These are phyloP conservation scores for Orchesella flavescens DNA, from an alignment of 2,888 invertebrate genomes.

Conservation along the genomic window DNA sequence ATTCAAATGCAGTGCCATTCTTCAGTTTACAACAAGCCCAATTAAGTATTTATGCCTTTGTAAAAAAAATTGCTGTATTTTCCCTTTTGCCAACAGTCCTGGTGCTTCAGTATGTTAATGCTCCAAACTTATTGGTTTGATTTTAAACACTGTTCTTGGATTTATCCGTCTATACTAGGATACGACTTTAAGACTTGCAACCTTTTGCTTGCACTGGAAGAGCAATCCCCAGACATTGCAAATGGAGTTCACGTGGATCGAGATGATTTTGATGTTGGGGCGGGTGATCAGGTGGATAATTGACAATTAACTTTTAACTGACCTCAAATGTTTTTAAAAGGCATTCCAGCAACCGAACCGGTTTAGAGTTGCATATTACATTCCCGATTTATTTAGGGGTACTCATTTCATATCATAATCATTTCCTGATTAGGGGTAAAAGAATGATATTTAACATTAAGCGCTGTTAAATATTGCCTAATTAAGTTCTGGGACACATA, in stretches of 20 bases:
- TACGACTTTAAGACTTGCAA: slow-evolving; percentile 99
- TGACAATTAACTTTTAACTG: slow-evolving; percentile 3
- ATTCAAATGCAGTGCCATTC: too few species aligned
- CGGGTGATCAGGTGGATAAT: slow-evolving; percentile 91
- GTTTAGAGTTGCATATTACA: neutral
- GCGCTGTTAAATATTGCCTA: neutral
- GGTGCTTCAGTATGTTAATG: slow-evolving; percentile 18
- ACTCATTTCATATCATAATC: neutral
- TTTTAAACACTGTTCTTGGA: neutral
- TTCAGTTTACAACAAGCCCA: too few species aligned
- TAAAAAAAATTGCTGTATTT: too few species aligned
- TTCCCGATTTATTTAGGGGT: too few species aligned
- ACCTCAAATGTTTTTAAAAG: slow-evolving; percentile 7
- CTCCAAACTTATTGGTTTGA: neutral
- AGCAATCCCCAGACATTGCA: slow-evolving; percentile 96
- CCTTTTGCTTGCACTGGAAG: slow-evolving; percentile 96
- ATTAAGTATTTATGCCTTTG: too few species aligned
- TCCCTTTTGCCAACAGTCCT: slow-evolving; percentile 3
- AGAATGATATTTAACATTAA: neutral
- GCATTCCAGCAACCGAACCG: slow-evolving; percentile 55
- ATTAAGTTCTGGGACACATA: neutral
- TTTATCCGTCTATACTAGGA: slow-evolving; percentile 77
- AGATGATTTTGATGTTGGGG: slow-evolving; percentile 94
- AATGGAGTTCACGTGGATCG: slow-evolving; percentile 97
- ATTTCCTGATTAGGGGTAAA: neutral